Evolutionary conservation across 2,797 vertebrate species (phyloP), one percentile per base, ranked within the genome.

Genomic region (Amblyraja radiata): DNA sequence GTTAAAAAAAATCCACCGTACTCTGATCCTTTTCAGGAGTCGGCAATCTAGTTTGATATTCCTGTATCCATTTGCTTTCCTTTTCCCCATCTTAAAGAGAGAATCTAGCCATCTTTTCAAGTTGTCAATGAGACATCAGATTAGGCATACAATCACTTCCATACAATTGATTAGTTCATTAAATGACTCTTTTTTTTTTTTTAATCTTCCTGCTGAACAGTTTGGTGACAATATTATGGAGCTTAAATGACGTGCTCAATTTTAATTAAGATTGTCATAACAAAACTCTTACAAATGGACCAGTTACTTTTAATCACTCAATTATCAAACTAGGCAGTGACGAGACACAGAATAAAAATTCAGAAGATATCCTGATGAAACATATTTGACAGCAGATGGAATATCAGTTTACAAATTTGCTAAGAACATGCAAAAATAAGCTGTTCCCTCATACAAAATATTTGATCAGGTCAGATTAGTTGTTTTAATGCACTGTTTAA

Each of bases 191-290:
- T 54, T 54, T 54, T 93, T 54, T 54, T 93, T 94, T 93, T 95
- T 94, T 93, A 94, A 94, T 63, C 93, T 54, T 95, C 93, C 94
- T 95, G 96, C 96, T 97, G 97, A 97, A 97, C 96, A 54, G 28
- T 28, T 4, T 28, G 23, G 14, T 84, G 54, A n/a, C 46, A 84
- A 84, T 28, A 11, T 81, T 54, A 9, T 84, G 11, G 6, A 61
- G 25, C 10, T 58, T 25, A n/a, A 61, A 13, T 58, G 46, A n/a
- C 61, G 0, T 11, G 11, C 54, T 28, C 28, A 54, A 28, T 61
- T 11, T 28, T 14, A 84, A 84, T 84, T 84, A 84, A 84, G 23
- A 21, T 4, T 58, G 86, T 36, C 28, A 68, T 18, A n/a, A 71
- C 61, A 68, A 32, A 90, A 90, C 6, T 63, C 61, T 36, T 36